Evolutionary conservation across 2,797 vertebrate species (phyloP), one percentile per base, ranked within the genome.

Genomic region (Rhinogobio ventralis): DNA sequence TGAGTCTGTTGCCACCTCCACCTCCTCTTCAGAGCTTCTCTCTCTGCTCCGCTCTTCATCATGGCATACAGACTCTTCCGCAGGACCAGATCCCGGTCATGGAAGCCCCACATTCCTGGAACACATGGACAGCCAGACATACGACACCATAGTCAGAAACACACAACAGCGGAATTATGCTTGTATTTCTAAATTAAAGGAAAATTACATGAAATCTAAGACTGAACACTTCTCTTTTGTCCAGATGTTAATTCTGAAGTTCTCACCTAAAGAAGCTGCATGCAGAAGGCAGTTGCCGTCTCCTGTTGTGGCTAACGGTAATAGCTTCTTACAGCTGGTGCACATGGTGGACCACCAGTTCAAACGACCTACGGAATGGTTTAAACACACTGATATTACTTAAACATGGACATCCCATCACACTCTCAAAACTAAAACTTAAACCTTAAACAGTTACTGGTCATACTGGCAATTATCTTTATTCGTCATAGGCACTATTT

Each of bases 261-360:
- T 55, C 94, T 96, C 93, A 99, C 98, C 98, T 91, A 99, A 94
- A 30, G 98, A 99, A 64, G 98, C 98, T 15, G 98, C 98, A 1
- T 99, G 98, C 87, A 99, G 92, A 28, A 99, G 97, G 93, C 98
- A 99, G 96, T 99, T 99, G 19, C 98, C 98, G 23, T 99, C 98
- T 17, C 98, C 98, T 0, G 98, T 99, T 14, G 98, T 99, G 66
- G 98, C 98, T 93, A 99, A 91, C 57, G 98, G 98, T 87, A 99
- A 96, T 79, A 99, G 96, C 86, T 97, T 97, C 90, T 99, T 99
- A 90, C 98, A 99, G 91, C 98, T 99, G 0, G 96, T 97, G 91
- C 98, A 99, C 92, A 97, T 97, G 0, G 97, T 97, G 89, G 98
- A 98, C 98, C 98, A 99, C 98, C 98, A 99, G 85, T 99, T 99